These are phyloP conservation scores for Spodoptera picta DNA, from an alignment of 2,888 invertebrate genomes.

Conservation along the genomic window DNA sequence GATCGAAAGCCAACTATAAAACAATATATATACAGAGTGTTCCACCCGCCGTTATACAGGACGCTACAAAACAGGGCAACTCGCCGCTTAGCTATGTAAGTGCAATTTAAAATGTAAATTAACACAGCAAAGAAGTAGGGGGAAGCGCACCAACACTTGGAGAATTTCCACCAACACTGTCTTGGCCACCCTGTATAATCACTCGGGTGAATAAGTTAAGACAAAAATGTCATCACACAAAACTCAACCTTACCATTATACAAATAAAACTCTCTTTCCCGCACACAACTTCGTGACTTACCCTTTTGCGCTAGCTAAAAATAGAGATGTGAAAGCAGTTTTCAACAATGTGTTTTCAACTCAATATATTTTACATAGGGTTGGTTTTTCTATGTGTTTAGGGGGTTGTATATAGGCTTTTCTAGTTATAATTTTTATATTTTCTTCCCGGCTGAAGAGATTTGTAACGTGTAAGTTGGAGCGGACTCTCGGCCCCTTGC, in stretches of 20 bases:
- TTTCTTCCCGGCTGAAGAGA: constrained; percentile 77
- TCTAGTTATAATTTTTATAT: constrained; percentile 75
- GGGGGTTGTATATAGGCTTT: constrained; percentile 67
- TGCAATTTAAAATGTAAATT: constrained; percentile 90
- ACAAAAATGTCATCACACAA: constrained; percentile 7
- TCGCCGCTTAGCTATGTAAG: constrained; percentile 87
- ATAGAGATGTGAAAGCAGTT: constrained; percentile 58
- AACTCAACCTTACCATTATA: neutral
- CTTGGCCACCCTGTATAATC: constrained; percentile 73
- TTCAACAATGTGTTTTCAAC: constrained; percentile 49
- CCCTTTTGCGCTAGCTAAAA: constrained; percentile 2
- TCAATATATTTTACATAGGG: constrained; percentile 48
- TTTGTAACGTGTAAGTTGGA: constrained; percentile 77
- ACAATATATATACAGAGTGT: constrained; percentile 50
- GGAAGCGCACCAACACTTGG: constrained; percentile 72
- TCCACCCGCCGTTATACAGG: constrained; percentile 63
- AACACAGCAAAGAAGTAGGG: constrained; percentile 87
- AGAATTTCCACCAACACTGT: constrained; percentile 79
- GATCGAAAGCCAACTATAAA: constrained; percentile 46
- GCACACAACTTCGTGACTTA: neutral
- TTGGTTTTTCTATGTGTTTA: constrained; percentile 53
- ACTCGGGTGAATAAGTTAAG: constrained; percentile 49
- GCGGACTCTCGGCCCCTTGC: constrained; percentile 66
- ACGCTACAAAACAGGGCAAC: constrained; percentile 81
- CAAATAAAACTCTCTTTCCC: constrained; percentile 8